These are phyloP conservation scores for Neoascia interrupta DNA, from an alignment of 2,888 invertebrate species.

Conservation along the genomic window DNA sequence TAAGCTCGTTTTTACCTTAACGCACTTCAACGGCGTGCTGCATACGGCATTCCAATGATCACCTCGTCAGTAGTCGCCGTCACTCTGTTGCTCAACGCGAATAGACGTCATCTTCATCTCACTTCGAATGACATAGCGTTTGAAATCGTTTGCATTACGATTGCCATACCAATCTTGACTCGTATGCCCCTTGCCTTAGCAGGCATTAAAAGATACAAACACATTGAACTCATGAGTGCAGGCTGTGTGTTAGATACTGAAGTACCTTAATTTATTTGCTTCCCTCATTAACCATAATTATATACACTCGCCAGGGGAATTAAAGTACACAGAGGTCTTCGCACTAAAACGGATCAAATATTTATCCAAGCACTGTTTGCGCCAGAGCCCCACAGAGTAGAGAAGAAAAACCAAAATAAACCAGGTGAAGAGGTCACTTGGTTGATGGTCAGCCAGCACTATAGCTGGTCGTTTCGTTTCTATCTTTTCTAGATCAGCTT, in stretches of 20 bases:
- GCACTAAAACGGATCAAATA: conserved; percentile 59
- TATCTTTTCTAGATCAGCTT: neutral
- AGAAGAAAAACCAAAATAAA: conserved; percentile 18
- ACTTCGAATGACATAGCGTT: conserved; percentile 1
- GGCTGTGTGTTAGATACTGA: conserved; percentile 12
- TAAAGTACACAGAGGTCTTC: conserved; percentile 25
- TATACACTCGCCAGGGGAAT: conserved; percentile 17
- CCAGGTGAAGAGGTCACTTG: conserved; percentile 59
- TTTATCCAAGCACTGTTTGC: conserved; percentile 42
- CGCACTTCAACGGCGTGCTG: no score
- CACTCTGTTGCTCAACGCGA: neutral
- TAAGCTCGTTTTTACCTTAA: no score
- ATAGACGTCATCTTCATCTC: no score
- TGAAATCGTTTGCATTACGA: conserved; percentile 32
- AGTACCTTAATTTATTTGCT: conserved; percentile 61
- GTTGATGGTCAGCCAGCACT: neutral
- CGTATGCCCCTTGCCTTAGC: neutral
- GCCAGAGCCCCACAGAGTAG: neutral
- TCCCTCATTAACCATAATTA: conserved; percentile 60
- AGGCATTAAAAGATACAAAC: conserved; percentile 11
- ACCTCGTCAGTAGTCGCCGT: conserved; percentile 16
- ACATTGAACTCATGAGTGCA: conserved; percentile 1
- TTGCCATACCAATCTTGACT: conserved; percentile 22
- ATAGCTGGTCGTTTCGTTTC: no score
- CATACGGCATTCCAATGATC: conserved; percentile 42